A percentile compares a stretch with the other conserved stretches of the same genome.
Evolutionary conservation across 1,140 invertebrate species (phyloP).

Genomic region (Doryteuthis pealeii): DNA sequence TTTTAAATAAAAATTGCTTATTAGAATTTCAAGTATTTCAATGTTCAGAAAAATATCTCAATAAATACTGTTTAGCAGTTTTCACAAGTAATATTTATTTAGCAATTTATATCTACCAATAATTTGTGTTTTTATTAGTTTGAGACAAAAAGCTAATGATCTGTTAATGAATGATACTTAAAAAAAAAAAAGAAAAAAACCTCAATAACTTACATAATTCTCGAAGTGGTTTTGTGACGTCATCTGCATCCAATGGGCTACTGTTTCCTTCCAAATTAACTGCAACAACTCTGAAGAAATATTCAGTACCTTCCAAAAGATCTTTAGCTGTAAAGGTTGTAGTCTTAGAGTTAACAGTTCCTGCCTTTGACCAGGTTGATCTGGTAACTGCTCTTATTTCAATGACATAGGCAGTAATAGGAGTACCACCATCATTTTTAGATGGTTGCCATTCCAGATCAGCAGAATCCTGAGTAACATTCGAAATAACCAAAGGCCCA

Average conservation of each 20-base stretch:
- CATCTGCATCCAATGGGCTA: constrained; percentile 81
- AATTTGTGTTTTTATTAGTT: too few species aligned
- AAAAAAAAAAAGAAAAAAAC: too few species aligned
- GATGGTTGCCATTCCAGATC: constrained; percentile 51
- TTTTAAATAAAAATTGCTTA: too few species aligned
- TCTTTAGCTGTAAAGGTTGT: constrained; percentile 35
- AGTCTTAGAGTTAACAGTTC: constrained; percentile 60
- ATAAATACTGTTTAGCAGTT: too few species aligned
- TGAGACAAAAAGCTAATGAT: too few species aligned
- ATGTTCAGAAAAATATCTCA: too few species aligned
- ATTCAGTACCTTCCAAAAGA: constrained; percentile 38
- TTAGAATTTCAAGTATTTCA: too few species aligned
- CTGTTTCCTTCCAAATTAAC: constrained; percentile 94
- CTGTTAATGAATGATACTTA: too few species aligned
- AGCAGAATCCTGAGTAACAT: constrained; percentile 32
- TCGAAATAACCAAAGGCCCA: constrained; percentile 69
- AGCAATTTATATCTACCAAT: too few species aligned
- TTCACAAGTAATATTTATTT: too few species aligned
- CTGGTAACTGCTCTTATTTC: constrained; percentile 65
- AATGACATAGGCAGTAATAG: constrained; percentile 50
- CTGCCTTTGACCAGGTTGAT: constrained; percentile 85
- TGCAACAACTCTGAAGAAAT: constrained; percentile 61
- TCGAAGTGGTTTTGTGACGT: constrained; percentile 70
- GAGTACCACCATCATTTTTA: constrained; percentile 46
- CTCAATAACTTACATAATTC: constrained; percentile 85